Conservation (phyloP, 2,113 vertebrate genomes). For the Megaceryle torquata region DNA sequence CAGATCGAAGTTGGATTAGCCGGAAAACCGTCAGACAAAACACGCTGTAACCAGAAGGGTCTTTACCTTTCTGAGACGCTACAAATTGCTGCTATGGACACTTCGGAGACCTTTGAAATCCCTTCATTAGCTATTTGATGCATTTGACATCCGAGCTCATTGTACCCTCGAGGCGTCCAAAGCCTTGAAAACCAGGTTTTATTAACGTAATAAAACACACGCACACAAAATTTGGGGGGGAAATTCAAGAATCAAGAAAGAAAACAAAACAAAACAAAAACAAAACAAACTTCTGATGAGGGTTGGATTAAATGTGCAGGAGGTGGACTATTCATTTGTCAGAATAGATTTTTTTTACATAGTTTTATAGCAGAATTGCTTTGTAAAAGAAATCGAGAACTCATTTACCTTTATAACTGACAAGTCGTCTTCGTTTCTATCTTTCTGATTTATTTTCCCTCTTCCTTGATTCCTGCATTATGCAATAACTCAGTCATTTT, state of each 20-base stretch:
- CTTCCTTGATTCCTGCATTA: not conserved
- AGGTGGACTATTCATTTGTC: not conserved
- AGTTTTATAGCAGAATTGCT: not conserved
- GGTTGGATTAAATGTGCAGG: not conserved
- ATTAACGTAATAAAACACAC: slow-evolving; percentile 69
- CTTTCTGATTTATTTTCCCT: not conserved
- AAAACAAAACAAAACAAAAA: not conserved
- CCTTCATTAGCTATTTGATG: slow-evolving; percentile 57
- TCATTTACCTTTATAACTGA: not conserved
- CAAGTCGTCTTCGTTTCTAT: not conserved
- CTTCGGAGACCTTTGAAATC: slow-evolving; percentile 30
- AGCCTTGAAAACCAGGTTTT: slow-evolving; percentile 63
- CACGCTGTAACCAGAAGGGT: not conserved
- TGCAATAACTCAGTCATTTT: slow-evolving; percentile 37
- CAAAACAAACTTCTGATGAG: not conserved
- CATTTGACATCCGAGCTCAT: slow-evolving; percentile 45
- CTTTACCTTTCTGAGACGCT: slow-evolving; percentile 19
- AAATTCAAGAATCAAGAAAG: not conserved
- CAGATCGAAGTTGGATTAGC: not conserved
- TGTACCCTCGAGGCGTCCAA: slow-evolving; percentile 48
- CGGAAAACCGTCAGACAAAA: slow-evolving; percentile 39
- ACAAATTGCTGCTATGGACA: slow-evolving; percentile 8
- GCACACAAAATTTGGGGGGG: not conserved
- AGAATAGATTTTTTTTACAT: not conserved
- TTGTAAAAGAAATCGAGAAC: not conserved